Base-by-base conservation (phyloP, 2,888 invertebrate species). In the Azorinus chamasolen region DNA sequence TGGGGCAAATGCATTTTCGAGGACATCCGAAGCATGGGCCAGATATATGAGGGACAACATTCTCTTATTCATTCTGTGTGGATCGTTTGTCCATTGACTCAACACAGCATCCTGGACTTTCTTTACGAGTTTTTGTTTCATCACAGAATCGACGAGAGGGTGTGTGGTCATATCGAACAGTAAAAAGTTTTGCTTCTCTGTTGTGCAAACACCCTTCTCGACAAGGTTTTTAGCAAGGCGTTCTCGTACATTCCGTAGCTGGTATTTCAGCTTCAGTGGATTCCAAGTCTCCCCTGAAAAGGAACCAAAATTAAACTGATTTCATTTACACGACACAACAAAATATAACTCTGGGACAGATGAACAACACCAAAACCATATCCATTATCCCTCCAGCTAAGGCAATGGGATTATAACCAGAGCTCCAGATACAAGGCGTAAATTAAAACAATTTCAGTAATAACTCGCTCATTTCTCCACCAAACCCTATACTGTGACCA, bases 121-220 rank as follows among this genome's bases (percentile, higher is more conserved):
- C 95, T 98, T 99, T 76, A 99, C 98, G 91, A 99, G 95, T 89
- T 98, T 96, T 91, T 97, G 96, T 95, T 99, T 99, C 64, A 97
- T 96, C 86, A 96, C 95, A 94, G 97, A 97, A 93, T 99, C 99
- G 83, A 97, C 98, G 79, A 99, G 95, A 46, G 99, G 99, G 95
- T 99, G 99, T 88, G 99, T 99, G 64, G 99, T 99, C 99, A 99
- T 99, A 94, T 99, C 99, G 93, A 99, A 99, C 69, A 99, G 95
- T 89, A 99, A 95, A 94, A 99, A 99, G 94, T 99, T 99, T 94
- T 99, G 99, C 94, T 99, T 99, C 94, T 99, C 99, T 73, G 99
- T 99, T 77, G 99, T 99, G 86, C 99, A 95, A 48, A 99, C 99
- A 85, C 99, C 99, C 94, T 99, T 99, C 93, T 99, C 99, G 43